A percentile compares a stretch with the other conserved stretches of the same genome.
phyloP scores from a whole-genome alignment of 1,140 invertebrate genomes.

The Drosophila bocqueti region DNA sequence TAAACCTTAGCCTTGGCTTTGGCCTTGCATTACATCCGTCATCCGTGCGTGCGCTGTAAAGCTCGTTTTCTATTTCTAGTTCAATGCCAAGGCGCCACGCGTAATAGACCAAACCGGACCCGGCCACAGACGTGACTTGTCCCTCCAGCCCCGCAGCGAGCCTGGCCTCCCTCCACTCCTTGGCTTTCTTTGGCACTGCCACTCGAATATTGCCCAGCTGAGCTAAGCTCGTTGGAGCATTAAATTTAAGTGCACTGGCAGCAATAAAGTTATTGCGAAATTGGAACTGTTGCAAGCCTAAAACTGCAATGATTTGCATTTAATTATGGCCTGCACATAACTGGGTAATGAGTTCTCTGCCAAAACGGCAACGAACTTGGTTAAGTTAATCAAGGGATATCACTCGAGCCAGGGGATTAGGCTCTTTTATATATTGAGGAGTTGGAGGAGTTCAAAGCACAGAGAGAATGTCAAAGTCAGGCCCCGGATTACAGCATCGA shows the following conservation, averaged over 20 bases:
- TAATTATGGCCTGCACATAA: slow-evolving; percentile 35
- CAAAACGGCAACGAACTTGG: background rate
- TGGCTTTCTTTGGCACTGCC: slow-evolving; percentile 45
- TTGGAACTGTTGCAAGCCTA: slow-evolving; percentile 22
- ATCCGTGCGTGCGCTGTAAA: slow-evolving; percentile 19
- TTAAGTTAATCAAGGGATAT: background rate
- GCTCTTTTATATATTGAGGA: background rate
- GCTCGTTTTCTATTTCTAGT: slow-evolving; percentile 40
- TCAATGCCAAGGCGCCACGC: slow-evolving; percentile 46
- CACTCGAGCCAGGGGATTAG: background rate
- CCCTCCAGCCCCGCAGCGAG: background rate
- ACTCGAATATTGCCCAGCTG: background rate
- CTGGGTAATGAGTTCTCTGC: background rate
- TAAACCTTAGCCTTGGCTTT: slow-evolving; percentile 2
- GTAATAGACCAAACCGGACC: slow-evolving; percentile 31
- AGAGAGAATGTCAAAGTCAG: slow-evolving; percentile 11
- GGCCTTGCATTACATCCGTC: slow-evolving; percentile 37
- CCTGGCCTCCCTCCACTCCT: slow-evolving; percentile 5
- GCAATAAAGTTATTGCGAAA: slow-evolving; percentile 3
- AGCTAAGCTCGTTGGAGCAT: slow-evolving; percentile 37
- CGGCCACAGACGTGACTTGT: slow-evolving; percentile 42
- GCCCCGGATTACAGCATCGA: slow-evolving; percentile 27
- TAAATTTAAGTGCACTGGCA: slow-evolving; percentile 28
- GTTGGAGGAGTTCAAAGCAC: background rate
- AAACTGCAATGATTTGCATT: slow-evolving; percentile 54